Base-by-base conservation (phyloP, 2,888 invertebrate species). In the Drosophila flavopinicola region DNA sequence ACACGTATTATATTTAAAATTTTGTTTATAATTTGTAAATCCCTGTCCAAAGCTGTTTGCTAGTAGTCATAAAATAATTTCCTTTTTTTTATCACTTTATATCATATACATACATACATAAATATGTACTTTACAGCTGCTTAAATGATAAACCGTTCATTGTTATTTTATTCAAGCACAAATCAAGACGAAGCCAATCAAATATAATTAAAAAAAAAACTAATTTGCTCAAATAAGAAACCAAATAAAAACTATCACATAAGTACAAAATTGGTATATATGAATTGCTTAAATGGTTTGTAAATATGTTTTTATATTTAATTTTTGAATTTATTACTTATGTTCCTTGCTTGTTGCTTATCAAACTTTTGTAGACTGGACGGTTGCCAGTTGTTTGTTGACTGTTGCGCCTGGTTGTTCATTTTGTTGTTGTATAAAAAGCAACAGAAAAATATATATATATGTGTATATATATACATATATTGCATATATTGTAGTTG, bases 321-420 rank as follows among this genome's bases (percentile, higher is more conserved):
- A 42, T 57, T 48, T 37, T 7, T 71, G 47, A 48, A 58, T 58
- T 61, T 54, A 25, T 42, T 48, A 24, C 51, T 60, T 56, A 32
- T 41, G 32, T 65, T 57, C 32, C 45, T 72, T 52, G 53, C 49
- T 59, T 47, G 47, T 65, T 53, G 67, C 57, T 68, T 86, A 80
- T 70, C 69, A 85, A 78, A 71, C 76, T 56, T 61, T 76, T 79
- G 88, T 87, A 85, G 79, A 88, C 88, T 88, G 88, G 85, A 88
- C 85, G 85, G 85, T 79, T 67, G 85, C 85, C 88, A 88, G 87
- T 87, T 77, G 67, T 70, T 60, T 70, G 67, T 73, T 59, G 79
- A 68, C 76, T 80, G 65, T 82, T 72, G 56, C 57, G 78, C 66
- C 66, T 76, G 84, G 63, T 66, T 61, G 33, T 63, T 52, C n/a